Evolutionary conservation across 2,888 invertebrate species (phyloP).

Genomic region (Capitulum mitella): DNA sequence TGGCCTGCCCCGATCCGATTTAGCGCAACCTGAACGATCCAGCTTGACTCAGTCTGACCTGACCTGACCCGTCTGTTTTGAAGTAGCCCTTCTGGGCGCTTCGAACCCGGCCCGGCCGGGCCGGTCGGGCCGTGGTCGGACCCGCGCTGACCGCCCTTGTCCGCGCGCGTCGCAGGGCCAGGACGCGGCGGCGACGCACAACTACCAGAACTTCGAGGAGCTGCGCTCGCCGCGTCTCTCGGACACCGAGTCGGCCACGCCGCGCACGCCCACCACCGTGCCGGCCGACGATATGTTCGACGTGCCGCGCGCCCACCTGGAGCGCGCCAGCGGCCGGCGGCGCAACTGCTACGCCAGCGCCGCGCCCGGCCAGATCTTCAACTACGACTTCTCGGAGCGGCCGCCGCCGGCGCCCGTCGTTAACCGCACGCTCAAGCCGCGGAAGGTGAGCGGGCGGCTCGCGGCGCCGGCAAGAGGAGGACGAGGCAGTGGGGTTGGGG

Average conservation of each 20-base stretch:
- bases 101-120: too few species aligned
- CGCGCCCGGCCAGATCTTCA: constrained; percentile 18
- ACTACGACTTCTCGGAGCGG: constrained; percentile 25
- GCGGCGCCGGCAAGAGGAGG: too few species aligned
- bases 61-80: too few species aligned
- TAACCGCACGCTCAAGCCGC: constrained; percentile 20
- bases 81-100: too few species aligned
- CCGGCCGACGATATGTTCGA: constrained; percentile 2
- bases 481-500: too few species aligned
- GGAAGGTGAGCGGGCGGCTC: neutral
- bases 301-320: neutral
- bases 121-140: too few species aligned
- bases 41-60: too few species aligned
- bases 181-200: neutral
- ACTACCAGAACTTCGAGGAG: constrained; percentile 23
- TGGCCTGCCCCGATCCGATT: too few species aligned
- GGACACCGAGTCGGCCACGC: constrained; percentile 20
- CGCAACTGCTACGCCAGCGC: neutral
- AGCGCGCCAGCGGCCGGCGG: constrained; percentile 1
- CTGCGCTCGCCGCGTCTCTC: constrained; percentile 3
- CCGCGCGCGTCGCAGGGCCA: too few species aligned
- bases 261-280: constrained; percentile 25
- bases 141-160: too few species aligned
- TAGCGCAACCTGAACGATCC: too few species aligned
- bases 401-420: constrained; percentile 20